Evolutionary conservation across 2,113 vertebrate species (phyloP).

Genomic region (Microtus montanus): DNA sequence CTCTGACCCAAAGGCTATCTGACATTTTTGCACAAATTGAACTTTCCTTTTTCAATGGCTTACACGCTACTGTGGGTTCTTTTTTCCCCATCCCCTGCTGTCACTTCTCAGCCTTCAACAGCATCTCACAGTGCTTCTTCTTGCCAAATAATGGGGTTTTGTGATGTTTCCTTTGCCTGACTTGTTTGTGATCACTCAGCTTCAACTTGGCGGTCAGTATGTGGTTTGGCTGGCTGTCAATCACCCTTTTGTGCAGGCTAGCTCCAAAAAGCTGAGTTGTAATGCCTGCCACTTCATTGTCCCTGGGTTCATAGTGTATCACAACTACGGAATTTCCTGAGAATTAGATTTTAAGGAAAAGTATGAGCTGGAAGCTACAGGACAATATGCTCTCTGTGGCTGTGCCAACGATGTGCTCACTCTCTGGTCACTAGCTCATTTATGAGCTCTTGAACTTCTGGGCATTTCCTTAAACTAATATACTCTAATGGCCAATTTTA

Average conservation of each 20-base stretch:
- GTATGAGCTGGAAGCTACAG: slow-evolving; percentile 60
- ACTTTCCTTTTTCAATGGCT: slow-evolving; percentile 56
- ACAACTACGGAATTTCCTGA: slow-evolving; percentile 73
- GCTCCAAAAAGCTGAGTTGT: slow-evolving; percentile 69
- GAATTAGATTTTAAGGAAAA: slow-evolving; percentile 68
- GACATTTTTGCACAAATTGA: slow-evolving; percentile 66
- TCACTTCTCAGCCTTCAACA: slow-evolving; percentile 66
- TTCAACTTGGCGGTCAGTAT: slow-evolving; percentile 61
- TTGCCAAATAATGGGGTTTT: slow-evolving; percentile 73
- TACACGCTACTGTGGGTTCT: background rate
- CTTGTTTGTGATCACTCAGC: slow-evolving; percentile 70
- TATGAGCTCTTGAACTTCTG: slow-evolving; percentile 43
- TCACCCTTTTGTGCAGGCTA: slow-evolving; percentile 26
- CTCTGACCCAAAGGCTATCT: slow-evolving; percentile 50
- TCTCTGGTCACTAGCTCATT: slow-evolving; percentile 39
- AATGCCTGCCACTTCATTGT: slow-evolving; percentile 25
- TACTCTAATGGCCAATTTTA: background rate
- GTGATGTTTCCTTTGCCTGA: slow-evolving; percentile 69
- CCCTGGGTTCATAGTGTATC: slow-evolving; percentile 53
- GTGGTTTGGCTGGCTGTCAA: slow-evolving; percentile 72
- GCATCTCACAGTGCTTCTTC: slow-evolving; percentile 56
- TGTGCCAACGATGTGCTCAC: slow-evolving; percentile 61
- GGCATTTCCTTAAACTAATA: slow-evolving; percentile 52
- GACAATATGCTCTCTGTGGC: slow-evolving; percentile 72
- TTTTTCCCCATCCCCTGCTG: slow-evolving; percentile 32